Evolutionary conservation across 2,113 vertebrate species (phyloP).

Genomic region (Ahaetulla prasina): DNA sequence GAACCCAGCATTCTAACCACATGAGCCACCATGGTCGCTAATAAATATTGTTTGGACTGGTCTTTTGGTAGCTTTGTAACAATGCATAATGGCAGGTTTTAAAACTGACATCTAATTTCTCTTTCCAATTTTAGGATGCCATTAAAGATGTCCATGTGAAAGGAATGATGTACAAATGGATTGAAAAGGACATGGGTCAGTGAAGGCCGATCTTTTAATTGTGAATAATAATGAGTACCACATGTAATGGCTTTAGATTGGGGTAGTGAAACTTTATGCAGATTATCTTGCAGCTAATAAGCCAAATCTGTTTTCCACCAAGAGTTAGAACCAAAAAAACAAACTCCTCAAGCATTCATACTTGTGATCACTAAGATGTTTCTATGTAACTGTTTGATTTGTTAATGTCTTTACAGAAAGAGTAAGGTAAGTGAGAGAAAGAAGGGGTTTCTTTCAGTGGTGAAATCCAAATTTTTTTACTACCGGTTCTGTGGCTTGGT

Average conservation of each 20-base stretch:
- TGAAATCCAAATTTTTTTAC: too few relatives aligned
- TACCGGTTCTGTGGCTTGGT: too few relatives aligned
- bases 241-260: not conserved
- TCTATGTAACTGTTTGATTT: not conserved
- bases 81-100: not conserved
- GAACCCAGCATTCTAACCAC: not conserved
- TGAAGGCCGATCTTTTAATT: not conserved
- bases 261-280: not conserved
- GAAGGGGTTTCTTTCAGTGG: not conserved
- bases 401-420: not conserved
- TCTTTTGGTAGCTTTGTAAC: not conserved
- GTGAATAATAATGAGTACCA: not conserved
- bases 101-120: slow-evolving; percentile 29
- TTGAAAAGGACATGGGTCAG: slow-evolving; percentile 78
- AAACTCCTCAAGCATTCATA: not conserved
- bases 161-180: slow-evolving; percentile 82
- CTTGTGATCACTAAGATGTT: not conserved
- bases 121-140: slow-evolving; percentile 66
- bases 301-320: not conserved
- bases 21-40: not conserved
- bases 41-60: not conserved
- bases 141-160: slow-evolving; percentile 79
- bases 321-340: not conserved
- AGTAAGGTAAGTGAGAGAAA: not conserved
- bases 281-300: not conserved